Percentiles rank a stretch among this genome's conserved stretches.
These are phyloP conservation scores for Stenchaetothrips biformis DNA, from an alignment of 2,888 invertebrate species.

Conservation along the genomic window DNA sequence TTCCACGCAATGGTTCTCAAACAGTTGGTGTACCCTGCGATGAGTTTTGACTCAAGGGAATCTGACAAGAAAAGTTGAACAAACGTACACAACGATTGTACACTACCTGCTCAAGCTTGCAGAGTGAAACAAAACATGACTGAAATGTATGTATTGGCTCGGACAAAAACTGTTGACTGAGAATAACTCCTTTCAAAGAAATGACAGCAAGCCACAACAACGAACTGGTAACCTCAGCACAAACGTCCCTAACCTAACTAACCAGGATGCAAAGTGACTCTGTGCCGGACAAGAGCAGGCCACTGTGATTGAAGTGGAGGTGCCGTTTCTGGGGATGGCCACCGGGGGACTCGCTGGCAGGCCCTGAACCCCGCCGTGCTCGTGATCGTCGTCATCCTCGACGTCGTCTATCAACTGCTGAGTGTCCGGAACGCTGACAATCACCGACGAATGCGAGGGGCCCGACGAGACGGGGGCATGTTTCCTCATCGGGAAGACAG, in stretches of 20 bases:
- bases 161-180: background rate
- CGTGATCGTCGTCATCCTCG: conserved; percentile 2
- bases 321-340: background rate
- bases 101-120: background rate
- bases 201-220: background rate
- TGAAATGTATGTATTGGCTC: background rate
- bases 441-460: background rate
- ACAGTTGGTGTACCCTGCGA: too few relatives aligned
- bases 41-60: too few relatives aligned
- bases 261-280: background rate
- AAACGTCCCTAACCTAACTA: background rate
- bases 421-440: background rate
- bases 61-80: too few relatives aligned
- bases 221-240: background rate
- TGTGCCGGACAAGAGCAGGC: background rate
- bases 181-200: background rate
- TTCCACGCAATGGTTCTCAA: too few relatives aligned
- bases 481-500: background rate
- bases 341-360: background rate
- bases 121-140: background rate
- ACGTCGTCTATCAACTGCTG: background rate
- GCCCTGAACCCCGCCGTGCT: background rate
- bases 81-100: background rate
- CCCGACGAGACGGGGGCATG: background rate
- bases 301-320: background rate